Conservation (phyloP, 1,140 invertebrate species). For the Dendrolimus punctatus region DNA sequence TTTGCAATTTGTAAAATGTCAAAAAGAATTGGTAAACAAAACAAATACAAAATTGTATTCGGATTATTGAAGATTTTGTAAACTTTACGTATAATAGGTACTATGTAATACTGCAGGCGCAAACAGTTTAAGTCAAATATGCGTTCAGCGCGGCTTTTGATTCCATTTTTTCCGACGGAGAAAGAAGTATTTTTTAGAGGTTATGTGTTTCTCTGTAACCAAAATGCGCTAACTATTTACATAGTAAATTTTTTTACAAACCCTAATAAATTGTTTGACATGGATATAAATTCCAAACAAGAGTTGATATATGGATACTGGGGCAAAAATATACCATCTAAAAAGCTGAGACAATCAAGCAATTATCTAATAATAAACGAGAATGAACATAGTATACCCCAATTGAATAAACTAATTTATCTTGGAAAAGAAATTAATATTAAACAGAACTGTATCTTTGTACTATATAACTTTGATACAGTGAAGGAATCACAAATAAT, state of each 20-base stretch:
- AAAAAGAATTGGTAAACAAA: too few species aligned
- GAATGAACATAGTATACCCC: slow-evolving; percentile 3
- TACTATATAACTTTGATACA: slow-evolving; percentile 48
- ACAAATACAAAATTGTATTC: too few species aligned
- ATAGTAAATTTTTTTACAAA: slow-evolving; percentile 29
- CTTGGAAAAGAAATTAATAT: slow-evolving; percentile 20
- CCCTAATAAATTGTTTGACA: slow-evolving; percentile 10
- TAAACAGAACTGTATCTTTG: slow-evolving; percentile 29
- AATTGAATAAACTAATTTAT: slow-evolving; percentile 26
- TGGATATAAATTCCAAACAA: slow-evolving; percentile 7
- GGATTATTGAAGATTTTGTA: too few species aligned
- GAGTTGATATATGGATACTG: slow-evolving; percentile 30
- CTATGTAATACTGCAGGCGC: too few species aligned
- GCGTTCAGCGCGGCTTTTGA: too few species aligned
- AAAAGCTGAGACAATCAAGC: slow-evolving; percentile 12
- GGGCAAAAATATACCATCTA: slow-evolving; percentile 10
- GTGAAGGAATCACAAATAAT: slow-evolving; percentile 41
- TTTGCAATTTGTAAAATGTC: too few species aligned
- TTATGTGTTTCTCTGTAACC: slow-evolving; percentile 17
- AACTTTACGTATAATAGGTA: too few species aligned
- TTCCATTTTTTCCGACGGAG: too few species aligned
- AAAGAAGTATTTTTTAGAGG: slow-evolving; percentile 36
- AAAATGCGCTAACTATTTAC: slow-evolving; percentile 27
- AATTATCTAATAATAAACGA: slow-evolving; percentile 23
- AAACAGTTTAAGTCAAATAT: too few species aligned